Evolutionary conservation across 2,888 invertebrate genomes (phyloP).

Genomic region (Hipparchia sbordonii): DNA sequence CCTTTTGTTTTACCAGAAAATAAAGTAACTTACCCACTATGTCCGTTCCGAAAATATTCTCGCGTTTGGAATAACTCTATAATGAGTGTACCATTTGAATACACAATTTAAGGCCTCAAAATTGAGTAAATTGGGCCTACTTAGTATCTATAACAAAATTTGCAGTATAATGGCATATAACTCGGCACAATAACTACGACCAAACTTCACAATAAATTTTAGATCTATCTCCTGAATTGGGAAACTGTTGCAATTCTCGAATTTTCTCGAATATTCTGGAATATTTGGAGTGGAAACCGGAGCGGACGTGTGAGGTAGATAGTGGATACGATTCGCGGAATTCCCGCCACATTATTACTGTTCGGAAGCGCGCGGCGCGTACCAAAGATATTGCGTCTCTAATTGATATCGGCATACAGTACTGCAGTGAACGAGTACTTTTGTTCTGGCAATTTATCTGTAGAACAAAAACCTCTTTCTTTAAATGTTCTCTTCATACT

Average conservation of each 20-base stretch:
- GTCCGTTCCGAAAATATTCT: no score
- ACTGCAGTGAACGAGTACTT: background rate
- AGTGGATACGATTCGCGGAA: conserved; percentile 15
- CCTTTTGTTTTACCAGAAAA: no score
- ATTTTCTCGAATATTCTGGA: conserved; percentile 23
- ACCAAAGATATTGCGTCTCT: background rate
- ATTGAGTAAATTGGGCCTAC: no score
- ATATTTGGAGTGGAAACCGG: conserved; percentile 32
- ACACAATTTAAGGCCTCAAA: no score
- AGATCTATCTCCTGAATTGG: conserved; percentile 36
- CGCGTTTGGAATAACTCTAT: no score
- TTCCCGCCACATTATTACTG: conserved; percentile 4
- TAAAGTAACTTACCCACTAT: no score
- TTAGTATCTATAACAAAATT: no score
- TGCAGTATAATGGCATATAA: background rate
- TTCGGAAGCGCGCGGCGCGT: conserved; percentile 7
- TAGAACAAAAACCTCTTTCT: background rate
- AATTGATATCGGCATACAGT: background rate
- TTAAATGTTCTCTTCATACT: no score
- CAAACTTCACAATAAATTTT: conserved; percentile 43
- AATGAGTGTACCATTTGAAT: no score
- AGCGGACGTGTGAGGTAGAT: conserved; percentile 30
- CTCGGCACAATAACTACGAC: conserved; percentile 26
- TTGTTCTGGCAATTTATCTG: background rate
- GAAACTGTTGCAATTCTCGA: conserved; percentile 39